Evolutionary conservation across 2,888 invertebrate species (phyloP).

Genomic region (Chloromyia formosa): DNA sequence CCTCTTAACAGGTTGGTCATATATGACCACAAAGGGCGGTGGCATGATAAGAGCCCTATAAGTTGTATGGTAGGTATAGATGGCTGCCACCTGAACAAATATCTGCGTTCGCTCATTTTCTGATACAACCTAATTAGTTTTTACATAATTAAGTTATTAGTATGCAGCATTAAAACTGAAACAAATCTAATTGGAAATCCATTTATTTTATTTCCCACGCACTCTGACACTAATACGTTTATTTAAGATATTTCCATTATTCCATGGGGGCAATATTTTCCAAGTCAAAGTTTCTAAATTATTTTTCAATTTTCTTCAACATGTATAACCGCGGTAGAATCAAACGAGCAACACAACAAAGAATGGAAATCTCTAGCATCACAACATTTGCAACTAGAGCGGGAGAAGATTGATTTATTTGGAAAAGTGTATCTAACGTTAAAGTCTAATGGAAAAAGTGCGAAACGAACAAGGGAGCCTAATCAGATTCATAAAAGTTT

Average conservation of each 20-base stretch:
- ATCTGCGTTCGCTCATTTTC: too few relatives aligned
- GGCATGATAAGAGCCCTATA: too few relatives aligned
- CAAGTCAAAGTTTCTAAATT: neutral
- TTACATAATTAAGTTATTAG: too few relatives aligned
- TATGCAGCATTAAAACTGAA: neutral
- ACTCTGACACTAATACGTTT: neutral
- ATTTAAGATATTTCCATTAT: neutral
- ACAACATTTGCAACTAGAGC: neutral
- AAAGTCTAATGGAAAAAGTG: neutral
- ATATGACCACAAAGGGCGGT: too few relatives aligned
- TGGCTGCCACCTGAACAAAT: too few relatives aligned
- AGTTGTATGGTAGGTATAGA: too few relatives aligned
- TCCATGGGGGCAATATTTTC: neutral
- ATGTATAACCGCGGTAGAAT: neutral
- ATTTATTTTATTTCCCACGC: conserved; percentile 3
- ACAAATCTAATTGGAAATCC: conserved; percentile 15
- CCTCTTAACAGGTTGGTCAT: too few relatives aligned
- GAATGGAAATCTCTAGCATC: neutral
- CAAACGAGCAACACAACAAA: neutral
- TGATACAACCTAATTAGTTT: too few relatives aligned
- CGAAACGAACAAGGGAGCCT: conserved; percentile 13
- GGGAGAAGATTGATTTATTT: conserved; percentile 19
- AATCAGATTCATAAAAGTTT: conserved; percentile 42
- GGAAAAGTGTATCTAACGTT: neutral
- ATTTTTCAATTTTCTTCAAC: neutral